These are phyloP conservation scores for Argyresthia goedartella DNA, from an alignment of 2,888 invertebrate species.

Conservation along the genomic window DNA sequence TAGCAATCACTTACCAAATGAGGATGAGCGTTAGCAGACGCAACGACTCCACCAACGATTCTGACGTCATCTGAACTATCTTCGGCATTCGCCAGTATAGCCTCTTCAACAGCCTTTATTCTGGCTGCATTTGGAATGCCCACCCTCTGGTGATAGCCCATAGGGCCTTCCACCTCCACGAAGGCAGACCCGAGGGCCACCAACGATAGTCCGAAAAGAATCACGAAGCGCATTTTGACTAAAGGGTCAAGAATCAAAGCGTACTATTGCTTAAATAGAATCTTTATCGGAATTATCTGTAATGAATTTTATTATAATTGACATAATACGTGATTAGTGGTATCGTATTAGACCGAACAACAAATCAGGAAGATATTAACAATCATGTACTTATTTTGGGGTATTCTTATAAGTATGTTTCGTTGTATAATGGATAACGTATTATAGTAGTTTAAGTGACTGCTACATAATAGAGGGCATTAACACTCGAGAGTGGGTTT, in stretches of 20 bases:
- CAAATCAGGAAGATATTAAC: no score
- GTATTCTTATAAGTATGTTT: no score
- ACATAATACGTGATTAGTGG: no score
- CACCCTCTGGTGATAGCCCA: constrained; percentile 29
- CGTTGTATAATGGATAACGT: no score
- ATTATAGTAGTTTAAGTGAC: no score
- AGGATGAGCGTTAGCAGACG: constrained; percentile 28
- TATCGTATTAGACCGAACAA: no score
- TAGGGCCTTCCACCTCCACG: constrained; percentile 18
- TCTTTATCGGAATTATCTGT: background rate
- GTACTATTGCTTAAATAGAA: background rate
- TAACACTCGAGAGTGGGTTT: no score
- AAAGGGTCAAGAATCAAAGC: background rate
- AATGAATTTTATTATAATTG: no score
- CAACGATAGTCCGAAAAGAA: constrained; percentile 13
- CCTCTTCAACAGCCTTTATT: constrained; percentile 31
- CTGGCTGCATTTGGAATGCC: constrained; percentile 37
- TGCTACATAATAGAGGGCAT: no score
- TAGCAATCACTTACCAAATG: constrained; percentile 15
- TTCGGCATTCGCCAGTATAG: constrained; percentile 2
- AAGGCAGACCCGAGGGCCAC: constrained; percentile 18
- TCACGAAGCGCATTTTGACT: constrained; percentile 20
- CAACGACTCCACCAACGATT: constrained; percentile 34
- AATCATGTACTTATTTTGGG: no score
- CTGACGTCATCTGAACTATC: constrained; percentile 9